These are phyloP conservation scores for Caenorhabditis macrosperma DNA, from an alignment of 2,888 invertebrate genomes.

Conservation along the genomic window DNA sequence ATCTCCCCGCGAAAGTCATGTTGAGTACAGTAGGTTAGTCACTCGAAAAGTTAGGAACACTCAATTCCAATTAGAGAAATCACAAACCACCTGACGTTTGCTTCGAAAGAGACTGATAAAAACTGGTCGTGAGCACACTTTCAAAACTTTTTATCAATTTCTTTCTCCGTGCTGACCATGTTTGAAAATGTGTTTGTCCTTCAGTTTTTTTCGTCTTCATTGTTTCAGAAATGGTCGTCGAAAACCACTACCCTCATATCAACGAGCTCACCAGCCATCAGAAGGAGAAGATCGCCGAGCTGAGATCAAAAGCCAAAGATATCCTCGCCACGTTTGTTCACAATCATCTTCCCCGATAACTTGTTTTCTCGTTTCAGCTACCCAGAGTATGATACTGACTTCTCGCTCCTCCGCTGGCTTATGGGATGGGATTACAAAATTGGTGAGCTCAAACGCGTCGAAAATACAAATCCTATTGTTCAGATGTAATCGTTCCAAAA, in stretches of 20 bases:
- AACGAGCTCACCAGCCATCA: slow-evolving; percentile 57
- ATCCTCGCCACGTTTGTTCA: slow-evolving; percentile 43
- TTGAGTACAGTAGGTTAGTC: slow-evolving; percentile 14
- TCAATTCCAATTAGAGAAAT: slow-evolving; percentile 8
- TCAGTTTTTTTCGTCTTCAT: slow-evolving; percentile 11
- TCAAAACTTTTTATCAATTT: slow-evolving; percentile 39
- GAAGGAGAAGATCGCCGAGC: slow-evolving; percentile 63
- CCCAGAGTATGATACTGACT: slow-evolving; percentile 73
- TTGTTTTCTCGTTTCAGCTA: slow-evolving; percentile 47
- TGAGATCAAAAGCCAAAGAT: slow-evolving; percentile 53
- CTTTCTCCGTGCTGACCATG: slow-evolving; percentile 14
- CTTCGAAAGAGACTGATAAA: slow-evolving; percentile 35
- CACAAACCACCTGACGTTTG: slow-evolving; percentile 35
- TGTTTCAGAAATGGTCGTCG: slow-evolving; percentile 56
- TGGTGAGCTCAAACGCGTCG: slow-evolving; percentile 48
- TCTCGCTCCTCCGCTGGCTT: slow-evolving; percentile 75
- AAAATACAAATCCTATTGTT: slow-evolving; percentile 7
- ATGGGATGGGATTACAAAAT: slow-evolving; percentile 77
- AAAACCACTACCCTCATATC: slow-evolving; percentile 60
- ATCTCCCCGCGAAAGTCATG: not conserved
- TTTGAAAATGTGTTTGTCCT: slow-evolving; percentile 30
- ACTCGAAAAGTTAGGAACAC: not conserved
- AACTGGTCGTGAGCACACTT: slow-evolving; percentile 39
- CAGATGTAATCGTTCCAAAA: slow-evolving; percentile 66
- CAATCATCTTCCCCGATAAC: too few relatives aligned